phyloP scores from a whole-genome alignment of 1,140 invertebrate species.

The Pygmarrhopalites habei region DNA sequence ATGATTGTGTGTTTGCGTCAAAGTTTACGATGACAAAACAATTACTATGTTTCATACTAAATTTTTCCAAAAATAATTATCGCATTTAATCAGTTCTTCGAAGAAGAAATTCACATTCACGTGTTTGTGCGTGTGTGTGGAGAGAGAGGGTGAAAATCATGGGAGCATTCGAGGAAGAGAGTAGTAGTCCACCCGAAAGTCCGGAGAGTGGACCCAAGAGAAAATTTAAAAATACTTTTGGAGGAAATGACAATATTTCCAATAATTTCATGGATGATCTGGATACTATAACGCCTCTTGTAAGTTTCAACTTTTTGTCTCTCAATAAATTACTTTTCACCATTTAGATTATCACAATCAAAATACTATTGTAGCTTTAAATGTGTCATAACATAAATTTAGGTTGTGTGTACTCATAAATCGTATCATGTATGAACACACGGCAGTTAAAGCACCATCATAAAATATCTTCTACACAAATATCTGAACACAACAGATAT shows the following conservation, averaged over 20 bases:
- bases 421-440: too few species aligned
- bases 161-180: background rate
- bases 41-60: background rate
- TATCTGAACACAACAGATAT: too few species aligned
- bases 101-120: background rate
- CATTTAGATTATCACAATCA: too few species aligned
- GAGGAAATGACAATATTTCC: background rate
- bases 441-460: too few species aligned
- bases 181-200: background rate
- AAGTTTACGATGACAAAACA: background rate
- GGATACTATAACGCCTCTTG: background rate
- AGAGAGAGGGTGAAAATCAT: background rate
- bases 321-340: too few species aligned
- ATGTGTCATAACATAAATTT: too few species aligned
- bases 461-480: too few species aligned
- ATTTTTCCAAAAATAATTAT: background rate
- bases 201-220: background rate
- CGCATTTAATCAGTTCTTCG: background rate
- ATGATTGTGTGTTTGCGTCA: background rate
- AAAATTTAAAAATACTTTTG: slow-evolving; percentile 3
- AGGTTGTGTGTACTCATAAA: too few species aligned
- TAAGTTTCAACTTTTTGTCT: background rate
- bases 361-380: too few species aligned
- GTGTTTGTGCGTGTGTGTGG: background rate
- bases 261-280: background rate